Base-by-base conservation (phyloP, 2,113 vertebrate species). In the Acrocephalus arundinaceus region DNA sequence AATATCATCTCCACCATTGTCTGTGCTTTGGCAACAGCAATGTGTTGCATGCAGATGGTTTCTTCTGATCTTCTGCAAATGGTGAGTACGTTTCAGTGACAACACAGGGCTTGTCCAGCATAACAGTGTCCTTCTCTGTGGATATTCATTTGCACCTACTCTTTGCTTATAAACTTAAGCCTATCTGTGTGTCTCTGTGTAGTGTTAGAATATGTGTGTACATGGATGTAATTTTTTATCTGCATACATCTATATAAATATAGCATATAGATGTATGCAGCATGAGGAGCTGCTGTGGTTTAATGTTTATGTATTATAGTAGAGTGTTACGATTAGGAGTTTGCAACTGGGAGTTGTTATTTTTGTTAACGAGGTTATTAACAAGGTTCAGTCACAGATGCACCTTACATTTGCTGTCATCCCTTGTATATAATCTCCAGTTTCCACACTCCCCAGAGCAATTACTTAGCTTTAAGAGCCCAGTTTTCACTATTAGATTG, bases 1-100 rank as follows among this genome's bases (percentile, higher is more conserved):
- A 99, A 99, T 68, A 98, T 99, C 97, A 98, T 99, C 97, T 99
- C 99, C 97, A 99, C 99, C 95, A 99, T 99, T 70, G 99, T 99
- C 94, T 99, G 99, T 65, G 99, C 99, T 15, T 96, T 99, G 91
- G 99, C 99, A 94, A 99, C 99, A 2, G 99, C 99, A 61, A 99
- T 99, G 98, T 99, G 99, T 98, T 99, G 99, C 96, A 99, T 99
- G 99, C 99, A 99, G 98, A 99, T 99, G 99, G 99, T 99, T 91
- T 99, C 99, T 8, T 98, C 99, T n/a, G 99, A 99, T 92, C 98
- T 99, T 84, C 98, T 99, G 96, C 99, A 99, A 96, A 99, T 99
- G 99, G 99, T 99, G 97, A 99, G 99, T 98, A 95, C 39, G 43
- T 66, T 89, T 81, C 87, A 89, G 63, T 85, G 94, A 25, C 57